A percentile compares a stretch with the other conserved stretches of the same genome.
Conservation (phyloP, 1,140 invertebrate genomes). For the Pinna nobilis region DNA sequence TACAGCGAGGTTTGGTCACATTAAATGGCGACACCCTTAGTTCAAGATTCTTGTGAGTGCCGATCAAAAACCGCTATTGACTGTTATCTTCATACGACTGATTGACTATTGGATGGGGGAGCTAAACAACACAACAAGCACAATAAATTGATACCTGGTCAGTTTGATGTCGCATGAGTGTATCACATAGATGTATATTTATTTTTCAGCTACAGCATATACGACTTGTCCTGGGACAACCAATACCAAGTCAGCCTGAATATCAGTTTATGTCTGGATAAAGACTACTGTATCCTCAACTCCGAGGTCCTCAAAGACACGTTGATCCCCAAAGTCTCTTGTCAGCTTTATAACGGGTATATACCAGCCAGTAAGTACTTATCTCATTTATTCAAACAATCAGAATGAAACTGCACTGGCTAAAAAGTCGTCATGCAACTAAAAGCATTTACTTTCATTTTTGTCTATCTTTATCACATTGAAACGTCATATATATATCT, state of each 20-base stretch:
- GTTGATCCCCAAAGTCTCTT: background rate
- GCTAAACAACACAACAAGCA: no score
- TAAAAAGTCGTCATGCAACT: background rate
- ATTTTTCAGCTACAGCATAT: background rate
- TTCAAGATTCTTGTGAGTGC: slow-evolving; percentile 2
- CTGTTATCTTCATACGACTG: no score
- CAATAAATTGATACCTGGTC: background rate
- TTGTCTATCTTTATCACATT: background rate
- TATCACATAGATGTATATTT: background rate
- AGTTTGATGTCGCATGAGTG: background rate
- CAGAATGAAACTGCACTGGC: background rate
- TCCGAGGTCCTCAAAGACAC: background rate
- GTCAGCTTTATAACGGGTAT: slow-evolving; percentile 11
- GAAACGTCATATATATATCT: background rate
- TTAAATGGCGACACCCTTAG: background rate
- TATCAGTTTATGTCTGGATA: background rate
- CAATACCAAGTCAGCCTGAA: background rate
- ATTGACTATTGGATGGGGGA: no score
- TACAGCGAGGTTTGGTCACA: slow-evolving; percentile 10
- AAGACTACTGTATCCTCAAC: background rate
- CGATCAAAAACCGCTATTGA: background rate
- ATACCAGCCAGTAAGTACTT: background rate
- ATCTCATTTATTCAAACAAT: background rate
- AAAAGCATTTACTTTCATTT: background rate
- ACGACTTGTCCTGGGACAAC: background rate